Evolutionary conservation across 1,140 invertebrate genomes (phyloP), one percentile per base, ranked within the genome.

Genomic region (Potamilus streckersoni): DNA sequence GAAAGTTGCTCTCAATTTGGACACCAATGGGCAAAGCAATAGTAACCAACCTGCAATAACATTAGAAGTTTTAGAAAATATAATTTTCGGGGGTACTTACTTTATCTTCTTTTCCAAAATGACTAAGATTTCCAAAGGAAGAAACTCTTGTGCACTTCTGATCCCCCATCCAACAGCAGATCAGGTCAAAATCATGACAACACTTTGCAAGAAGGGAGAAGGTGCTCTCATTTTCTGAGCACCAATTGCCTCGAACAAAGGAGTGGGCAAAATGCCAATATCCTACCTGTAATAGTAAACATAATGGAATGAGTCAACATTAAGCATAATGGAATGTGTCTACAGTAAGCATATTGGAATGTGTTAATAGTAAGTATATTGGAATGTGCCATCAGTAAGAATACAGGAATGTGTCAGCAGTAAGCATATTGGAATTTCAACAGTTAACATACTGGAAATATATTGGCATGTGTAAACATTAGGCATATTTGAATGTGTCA

Each of bases 201-300:
- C 89, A 91, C 79, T 92, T 92, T 17, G 90, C 84, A 71, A 92
- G 66, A 19, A 92, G 81, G 23, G 89, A 89, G 80, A 88, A 91
- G 14, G 90, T 86, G 71, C 90, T 91, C 3, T 80, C 71, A 12
- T 74, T 77, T 79, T 88, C 86, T 65, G 89, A 89, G 19, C 83
- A 72, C 91, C 91, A 92, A 77, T 92, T 92, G 13, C 91, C 91
- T 74, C 90, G 83, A 14, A 91, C 89, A 86, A 85, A 91, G 15
- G 89, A 91, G 81, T 91, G 91, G 14, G 90, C 90, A 88, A 91
- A 92, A 80, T 92, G 91, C 89, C 88, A 91, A 75, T 85, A 91
- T 61, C 91, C 91, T 69, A 91, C 87, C 87, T 88, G 75, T 31
- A 76, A 73, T 16, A 62, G 19, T 23, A 62, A 38, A 4, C 38